A percentile compares a stretch with the other conserved stretches of the same genome.
Conservation (phyloP, 2,888 invertebrate species). For the Ornithoptera alexandrae region DNA sequence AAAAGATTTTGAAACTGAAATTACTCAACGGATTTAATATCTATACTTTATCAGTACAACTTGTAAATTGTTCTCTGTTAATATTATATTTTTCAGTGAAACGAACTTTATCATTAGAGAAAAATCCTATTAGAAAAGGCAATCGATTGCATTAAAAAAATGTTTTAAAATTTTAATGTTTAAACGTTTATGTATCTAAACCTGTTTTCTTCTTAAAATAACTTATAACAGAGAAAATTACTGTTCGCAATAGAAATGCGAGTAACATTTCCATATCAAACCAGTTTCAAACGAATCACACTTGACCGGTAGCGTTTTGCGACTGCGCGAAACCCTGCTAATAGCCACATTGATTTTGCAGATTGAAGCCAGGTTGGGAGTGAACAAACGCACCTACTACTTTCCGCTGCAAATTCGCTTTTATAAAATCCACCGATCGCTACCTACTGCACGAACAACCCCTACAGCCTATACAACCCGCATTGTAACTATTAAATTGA, state of each 20-base stretch:
- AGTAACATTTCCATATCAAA: slow-evolving; percentile 33
- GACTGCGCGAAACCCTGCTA: slow-evolving; percentile 80
- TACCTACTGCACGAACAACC: slow-evolving; percentile 8
- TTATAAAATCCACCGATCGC: slow-evolving; percentile 45
- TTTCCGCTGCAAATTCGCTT: slow-evolving; percentile 36
- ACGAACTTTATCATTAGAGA: not conserved
- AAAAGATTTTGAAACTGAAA: too few relatives aligned
- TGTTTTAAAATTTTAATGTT: not conserved
- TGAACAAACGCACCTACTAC: slow-evolving; percentile 65
- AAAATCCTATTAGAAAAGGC: too few relatives aligned
- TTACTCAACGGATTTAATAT: too few relatives aligned
- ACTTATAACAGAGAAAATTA: slow-evolving; percentile 18
- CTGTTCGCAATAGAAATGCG: slow-evolving; percentile 17
- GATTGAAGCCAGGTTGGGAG: slow-evolving; percentile 77
- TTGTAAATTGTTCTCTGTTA: too few relatives aligned
- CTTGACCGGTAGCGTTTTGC: slow-evolving; percentile 73
- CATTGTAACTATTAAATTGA: slow-evolving; percentile 29
- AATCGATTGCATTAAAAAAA: not conserved
- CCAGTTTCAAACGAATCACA: slow-evolving; percentile 35
- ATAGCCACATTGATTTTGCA: slow-evolving; percentile 80
- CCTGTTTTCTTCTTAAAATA: not conserved
- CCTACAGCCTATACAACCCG: slow-evolving; percentile 28
- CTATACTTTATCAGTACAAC: too few relatives aligned
- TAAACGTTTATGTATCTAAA: not conserved
- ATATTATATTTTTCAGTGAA: too few relatives aligned